Percentiles rank a stretch among this genome's conserved stretches.
Evolutionary conservation across 2,888 invertebrate species (phyloP).

Genomic region (Mythimna ferrago): DNA sequence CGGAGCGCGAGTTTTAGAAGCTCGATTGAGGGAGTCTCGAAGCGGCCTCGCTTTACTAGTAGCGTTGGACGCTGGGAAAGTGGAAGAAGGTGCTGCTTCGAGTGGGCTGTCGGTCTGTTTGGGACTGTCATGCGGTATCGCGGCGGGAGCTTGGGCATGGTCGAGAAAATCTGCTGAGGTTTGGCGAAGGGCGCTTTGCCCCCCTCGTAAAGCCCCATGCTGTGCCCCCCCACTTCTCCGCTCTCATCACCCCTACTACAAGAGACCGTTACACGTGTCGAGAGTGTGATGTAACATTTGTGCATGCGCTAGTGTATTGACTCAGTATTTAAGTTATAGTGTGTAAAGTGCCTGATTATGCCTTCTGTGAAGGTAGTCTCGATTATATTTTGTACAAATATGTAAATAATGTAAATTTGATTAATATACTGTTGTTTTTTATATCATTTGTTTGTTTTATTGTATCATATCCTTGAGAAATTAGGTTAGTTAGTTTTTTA

Average conservation of each 20-base stretch:
- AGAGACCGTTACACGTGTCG: constrained; percentile 86
- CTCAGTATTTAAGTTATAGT: constrained; percentile 59
- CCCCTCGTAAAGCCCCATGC: constrained; percentile 84
- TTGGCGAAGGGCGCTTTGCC: constrained; percentile 90
- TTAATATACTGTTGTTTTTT: constrained; percentile 87
- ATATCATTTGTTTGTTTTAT: constrained; percentile 70
- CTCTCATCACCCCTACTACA: constrained; percentile 82
- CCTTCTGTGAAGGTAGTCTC: constrained; percentile 89
- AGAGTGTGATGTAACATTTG: constrained; percentile 76
- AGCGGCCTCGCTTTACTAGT: constrained; percentile 85
- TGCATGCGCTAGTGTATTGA: constrained; percentile 29
- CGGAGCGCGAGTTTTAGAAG: constrained; percentile 93
- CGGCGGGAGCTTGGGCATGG: constrained; percentile 93
- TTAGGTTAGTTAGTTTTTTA: neutral
- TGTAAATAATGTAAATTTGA: constrained; percentile 86
- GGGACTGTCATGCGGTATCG: constrained; percentile 91
- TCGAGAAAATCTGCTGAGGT: constrained; percentile 90
- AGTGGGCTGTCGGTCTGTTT: constrained; percentile 91
- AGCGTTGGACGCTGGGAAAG: constrained; percentile 84
- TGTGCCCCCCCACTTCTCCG: constrained; percentile 82
- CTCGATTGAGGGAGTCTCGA: constrained; percentile 87
- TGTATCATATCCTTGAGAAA: constrained; percentile 24
- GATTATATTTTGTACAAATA: constrained; percentile 77
- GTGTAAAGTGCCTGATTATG: constrained; percentile 74
- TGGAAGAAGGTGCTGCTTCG: constrained; percentile 71